Base-by-base conservation (phyloP, 2,113 vertebrate species). In the Podiceps cristatus region DNA sequence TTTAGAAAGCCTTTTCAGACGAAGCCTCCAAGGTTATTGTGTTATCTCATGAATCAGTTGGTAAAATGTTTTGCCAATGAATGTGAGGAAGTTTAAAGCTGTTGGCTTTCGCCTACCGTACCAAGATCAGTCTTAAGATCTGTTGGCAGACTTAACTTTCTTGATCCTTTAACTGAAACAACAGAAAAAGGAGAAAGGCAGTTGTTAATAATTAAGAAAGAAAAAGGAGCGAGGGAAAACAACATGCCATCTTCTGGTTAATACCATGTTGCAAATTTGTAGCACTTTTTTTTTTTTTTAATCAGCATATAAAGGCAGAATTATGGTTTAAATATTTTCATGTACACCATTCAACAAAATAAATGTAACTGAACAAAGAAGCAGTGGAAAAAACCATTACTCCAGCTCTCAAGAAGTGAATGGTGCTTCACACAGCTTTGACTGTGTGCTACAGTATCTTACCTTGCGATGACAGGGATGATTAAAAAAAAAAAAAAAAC, bases 121-220 rank as follows among this genome's bases (percentile, higher is more conserved):
- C 99, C 99, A 99, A 99, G 99, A 99, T 99, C 99, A 99, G 99
- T 98, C 99, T 99, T 99, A 99, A 99, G 99, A 99, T 99, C 99
- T 99, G 99, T 99, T 98, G 99, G 99, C 99, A 99, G 99, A 99
- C 99, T 99, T 99, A 99, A 99, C 99, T 99, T 99, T 99, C 99
- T 99, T 98, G 99, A 99, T 99, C 99, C 99, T 99, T 99, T 99
- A 98, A 99, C 99, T 99, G 99, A 99, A 99, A 99, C 98, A 99
- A 99, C 99, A 99, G 99, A 99, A 98, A 99, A 99, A 99, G 99
- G 99, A 99, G 98, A 99, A 99, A 99, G 98, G 98, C 96, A 98
- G 98, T 98, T 98, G 98, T 99, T 99, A 99, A 99, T 99, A 98
- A 97, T 82, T 97, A 98, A 97, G 98, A 98, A 98, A 92, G 93